A percentile compares a stretch with the other conserved stretches of the same genome.
phyloP scores from a whole-genome alignment of 2,888 invertebrate species.

The Xestia sexstrigata region DNA sequence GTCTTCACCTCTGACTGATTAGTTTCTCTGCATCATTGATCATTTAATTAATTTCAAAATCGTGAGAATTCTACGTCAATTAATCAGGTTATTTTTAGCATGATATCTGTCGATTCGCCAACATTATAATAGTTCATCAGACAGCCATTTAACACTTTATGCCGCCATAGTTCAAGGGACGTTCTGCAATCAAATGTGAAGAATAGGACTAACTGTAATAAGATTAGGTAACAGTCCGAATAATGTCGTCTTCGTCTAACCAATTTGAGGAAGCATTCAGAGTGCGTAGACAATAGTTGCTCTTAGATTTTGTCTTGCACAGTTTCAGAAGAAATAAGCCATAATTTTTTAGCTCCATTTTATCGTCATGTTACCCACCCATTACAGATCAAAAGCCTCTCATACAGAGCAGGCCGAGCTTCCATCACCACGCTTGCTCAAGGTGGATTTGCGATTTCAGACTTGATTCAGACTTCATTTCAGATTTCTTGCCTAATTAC shows the following conservation, averaged over 20 bases:
- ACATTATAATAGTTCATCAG: conserved; percentile 41
- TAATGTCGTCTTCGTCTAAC: conserved; percentile 1
- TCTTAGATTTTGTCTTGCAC: not conserved
- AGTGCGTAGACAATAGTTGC: not conserved
- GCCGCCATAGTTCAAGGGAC: conserved; percentile 40
- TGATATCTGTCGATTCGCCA: not conserved
- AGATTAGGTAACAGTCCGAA: conserved; percentile 29
- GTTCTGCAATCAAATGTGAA: conserved; percentile 27
- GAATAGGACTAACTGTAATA: conserved; percentile 42
- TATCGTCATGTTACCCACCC: not conserved
- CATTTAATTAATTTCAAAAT: conserved; percentile 21
- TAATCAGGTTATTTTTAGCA: conserved; percentile 16
- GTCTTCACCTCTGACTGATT: conserved; percentile 10
- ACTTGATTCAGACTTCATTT: not conserved
- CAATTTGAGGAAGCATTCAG: not conserved
- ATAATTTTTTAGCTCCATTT: not conserved
- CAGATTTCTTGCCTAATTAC: not conserved
- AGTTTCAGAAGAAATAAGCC: not conserved
- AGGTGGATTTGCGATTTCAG: not conserved
- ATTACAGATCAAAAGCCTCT: not conserved
- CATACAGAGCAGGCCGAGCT: not conserved
- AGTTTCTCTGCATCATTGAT: conserved; percentile 1
- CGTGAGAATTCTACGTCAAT: conserved; percentile 22
- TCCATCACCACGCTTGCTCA: not conserved
- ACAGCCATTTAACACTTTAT: conserved; percentile 27